These are phyloP conservation scores for Xestia c-nigrum DNA, from an alignment of 2,888 invertebrate genomes.

Conservation along the genomic window DNA sequence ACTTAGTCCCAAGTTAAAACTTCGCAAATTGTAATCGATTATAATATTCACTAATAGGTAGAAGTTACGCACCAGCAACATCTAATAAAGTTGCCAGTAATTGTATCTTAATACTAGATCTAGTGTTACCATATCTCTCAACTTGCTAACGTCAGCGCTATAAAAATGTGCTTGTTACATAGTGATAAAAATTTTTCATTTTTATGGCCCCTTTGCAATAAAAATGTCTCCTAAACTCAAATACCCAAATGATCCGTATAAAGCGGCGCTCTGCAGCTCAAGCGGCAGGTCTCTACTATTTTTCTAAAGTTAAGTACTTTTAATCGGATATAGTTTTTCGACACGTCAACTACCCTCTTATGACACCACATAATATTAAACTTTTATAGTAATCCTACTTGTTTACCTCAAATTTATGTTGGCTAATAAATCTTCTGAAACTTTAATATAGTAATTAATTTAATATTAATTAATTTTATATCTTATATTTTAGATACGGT, in stretches of 20 bases:
- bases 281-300: constrained; percentile 70
- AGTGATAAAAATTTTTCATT: constrained; percentile 64
- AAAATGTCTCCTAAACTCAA: constrained; percentile 76
- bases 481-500: constrained; percentile 58
- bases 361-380: constrained; percentile 77
- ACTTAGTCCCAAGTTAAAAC: constrained; percentile 57
- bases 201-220: constrained; percentile 86
- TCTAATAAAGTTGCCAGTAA: constrained; percentile 61
- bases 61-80: constrained; percentile 66
- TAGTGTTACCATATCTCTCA: constrained; percentile 64
- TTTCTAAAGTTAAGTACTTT: constrained; percentile 84
- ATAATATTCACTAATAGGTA: constrained; percentile 54
- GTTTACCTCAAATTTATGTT: constrained; percentile 83
- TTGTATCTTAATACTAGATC: constrained; percentile 60
- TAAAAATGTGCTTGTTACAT: constrained; percentile 69
- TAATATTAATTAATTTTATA: constrained; percentile 59
- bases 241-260: constrained; percentile 73
- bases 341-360: constrained; percentile 80
- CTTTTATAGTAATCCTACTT: constrained; percentile 81
- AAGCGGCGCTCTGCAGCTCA: constrained; percentile 78
- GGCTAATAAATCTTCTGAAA: constrained; percentile 88
- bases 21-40: constrained; percentile 57
- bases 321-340: constrained; percentile 74
- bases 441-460: constrained; percentile 79
- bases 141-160: constrained; percentile 65